Conservation (phyloP, 2,888 invertebrate species). For the Clunio marinus region DNA sequence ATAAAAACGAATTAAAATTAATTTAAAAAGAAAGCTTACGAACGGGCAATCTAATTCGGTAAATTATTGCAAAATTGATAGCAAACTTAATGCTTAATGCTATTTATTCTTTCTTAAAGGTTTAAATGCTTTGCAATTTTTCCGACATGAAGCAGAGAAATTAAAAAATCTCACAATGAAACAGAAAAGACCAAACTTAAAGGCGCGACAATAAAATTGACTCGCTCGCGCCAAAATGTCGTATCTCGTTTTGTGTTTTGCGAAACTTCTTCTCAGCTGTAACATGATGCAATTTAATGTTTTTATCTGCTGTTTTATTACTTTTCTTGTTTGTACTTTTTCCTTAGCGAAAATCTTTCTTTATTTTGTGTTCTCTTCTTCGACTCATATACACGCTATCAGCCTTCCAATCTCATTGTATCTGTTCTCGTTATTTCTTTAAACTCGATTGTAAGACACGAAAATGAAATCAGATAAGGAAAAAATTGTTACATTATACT, state of each 20-base stretch:
- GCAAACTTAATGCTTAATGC: too few relatives aligned
- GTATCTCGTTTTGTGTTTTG: neutral
- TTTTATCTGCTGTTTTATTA: neutral
- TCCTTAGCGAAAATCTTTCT: too few relatives aligned
- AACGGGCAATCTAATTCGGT: constrained; percentile 4
- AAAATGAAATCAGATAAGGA: neutral
- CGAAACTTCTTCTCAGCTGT: neutral
- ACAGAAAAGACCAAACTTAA: neutral
- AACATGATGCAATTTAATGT: constrained; percentile 16
- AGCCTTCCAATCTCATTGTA: neutral
- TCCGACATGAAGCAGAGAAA: too few relatives aligned
- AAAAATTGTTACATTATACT: constrained; percentile 11
- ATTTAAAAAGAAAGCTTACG: neutral
- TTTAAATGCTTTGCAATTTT: too few relatives aligned
- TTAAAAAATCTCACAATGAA: too few relatives aligned
- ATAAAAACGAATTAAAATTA: neutral
- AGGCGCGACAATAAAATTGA: constrained; percentile 14
- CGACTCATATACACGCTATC: too few relatives aligned
- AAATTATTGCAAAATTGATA: constrained; percentile 16
- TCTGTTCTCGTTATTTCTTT: neutral
- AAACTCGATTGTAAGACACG: constrained; percentile 8
- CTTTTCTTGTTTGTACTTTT: too few relatives aligned
- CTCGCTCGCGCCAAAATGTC: constrained; percentile 23
- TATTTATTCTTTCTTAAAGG: too few relatives aligned
- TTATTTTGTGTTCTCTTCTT: too few relatives aligned